phyloP scores from a whole-genome alignment of 2,888 invertebrate genomes.

The Hanleya hanleyi region DNA sequence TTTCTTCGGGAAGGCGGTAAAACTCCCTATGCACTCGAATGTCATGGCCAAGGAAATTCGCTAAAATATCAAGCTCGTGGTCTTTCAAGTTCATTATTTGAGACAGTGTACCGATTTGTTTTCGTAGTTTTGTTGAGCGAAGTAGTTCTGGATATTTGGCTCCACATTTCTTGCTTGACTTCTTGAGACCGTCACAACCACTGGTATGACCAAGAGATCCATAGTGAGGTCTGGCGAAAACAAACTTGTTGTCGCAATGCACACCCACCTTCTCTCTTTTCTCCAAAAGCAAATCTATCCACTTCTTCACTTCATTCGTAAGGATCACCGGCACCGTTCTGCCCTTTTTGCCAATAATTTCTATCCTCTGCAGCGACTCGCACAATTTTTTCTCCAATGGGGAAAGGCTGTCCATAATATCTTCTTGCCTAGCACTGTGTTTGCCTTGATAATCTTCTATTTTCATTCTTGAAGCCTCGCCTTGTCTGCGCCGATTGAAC shows the following conservation, averaged over 20 bases:
- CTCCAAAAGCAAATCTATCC: background rate
- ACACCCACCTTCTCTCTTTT: constrained; percentile 6
- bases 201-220: constrained; percentile 8
- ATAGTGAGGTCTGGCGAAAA: constrained; percentile 11
- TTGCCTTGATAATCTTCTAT: background rate
- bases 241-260: background rate
- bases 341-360: constrained; percentile 13
- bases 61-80: constrained; percentile 24
- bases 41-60: constrained; percentile 17
- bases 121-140: constrained; percentile 26
- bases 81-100: constrained; percentile 32
- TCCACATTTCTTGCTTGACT: background rate
- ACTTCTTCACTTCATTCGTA: constrained; percentile 1
- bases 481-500: constrained; percentile 20
- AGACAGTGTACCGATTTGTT: constrained; percentile 30
- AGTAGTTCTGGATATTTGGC: constrained; percentile 18
- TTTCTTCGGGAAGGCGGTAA: constrained; percentile 19
- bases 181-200: background rate
- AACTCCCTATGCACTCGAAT: constrained; percentile 13
- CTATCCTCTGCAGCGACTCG: background rate
- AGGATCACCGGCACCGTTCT: constrained; percentile 15
- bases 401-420: background rate
- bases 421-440: background rate
- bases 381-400: constrained; percentile 11
- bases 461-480: constrained; percentile 13